These are phyloP conservation scores for Peribatodes rhomboidaria DNA, from an alignment of 2,888 invertebrate genomes.

Conservation along the genomic window DNA sequence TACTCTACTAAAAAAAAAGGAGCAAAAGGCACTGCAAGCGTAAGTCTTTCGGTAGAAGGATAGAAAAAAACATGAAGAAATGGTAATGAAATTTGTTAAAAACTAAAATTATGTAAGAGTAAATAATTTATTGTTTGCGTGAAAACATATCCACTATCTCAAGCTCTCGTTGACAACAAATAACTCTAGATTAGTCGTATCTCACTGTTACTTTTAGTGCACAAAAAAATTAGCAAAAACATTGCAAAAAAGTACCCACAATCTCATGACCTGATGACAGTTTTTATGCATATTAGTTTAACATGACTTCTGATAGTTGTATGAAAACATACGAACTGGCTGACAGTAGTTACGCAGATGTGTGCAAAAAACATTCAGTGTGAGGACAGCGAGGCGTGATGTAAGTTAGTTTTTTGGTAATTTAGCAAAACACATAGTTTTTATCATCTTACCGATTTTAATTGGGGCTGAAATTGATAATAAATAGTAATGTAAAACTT, in stretches of 20 bases:
- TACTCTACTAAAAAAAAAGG: too few relatives aligned
- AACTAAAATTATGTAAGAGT: too few relatives aligned
- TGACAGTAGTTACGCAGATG: background rate
- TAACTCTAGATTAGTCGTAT: background rate
- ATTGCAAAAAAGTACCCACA: background rate
- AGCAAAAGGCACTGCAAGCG: too few relatives aligned
- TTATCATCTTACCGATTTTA: too few relatives aligned
- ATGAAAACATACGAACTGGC: background rate
- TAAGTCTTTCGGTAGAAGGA: too few relatives aligned
- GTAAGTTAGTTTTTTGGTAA: conserved; percentile 1
- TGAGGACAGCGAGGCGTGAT: background rate
- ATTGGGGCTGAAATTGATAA: too few relatives aligned
- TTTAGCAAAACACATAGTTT: background rate
- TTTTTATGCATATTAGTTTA: conserved; percentile 4
- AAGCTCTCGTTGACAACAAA: background rate
- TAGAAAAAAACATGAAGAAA: too few relatives aligned
- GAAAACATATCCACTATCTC: background rate
- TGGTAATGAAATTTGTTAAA: too few relatives aligned
- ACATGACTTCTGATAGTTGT: background rate
- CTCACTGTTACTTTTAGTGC: background rate
- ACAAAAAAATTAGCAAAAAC: background rate
- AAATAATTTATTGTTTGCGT: background rate
- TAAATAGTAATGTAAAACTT: too few relatives aligned
- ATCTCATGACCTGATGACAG: conserved; percentile 4
- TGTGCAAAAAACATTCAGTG: conserved; percentile 5